Evolutionary conservation across 2,888 invertebrate genomes (phyloP).

Genomic region (Autographa gamma): DNA sequence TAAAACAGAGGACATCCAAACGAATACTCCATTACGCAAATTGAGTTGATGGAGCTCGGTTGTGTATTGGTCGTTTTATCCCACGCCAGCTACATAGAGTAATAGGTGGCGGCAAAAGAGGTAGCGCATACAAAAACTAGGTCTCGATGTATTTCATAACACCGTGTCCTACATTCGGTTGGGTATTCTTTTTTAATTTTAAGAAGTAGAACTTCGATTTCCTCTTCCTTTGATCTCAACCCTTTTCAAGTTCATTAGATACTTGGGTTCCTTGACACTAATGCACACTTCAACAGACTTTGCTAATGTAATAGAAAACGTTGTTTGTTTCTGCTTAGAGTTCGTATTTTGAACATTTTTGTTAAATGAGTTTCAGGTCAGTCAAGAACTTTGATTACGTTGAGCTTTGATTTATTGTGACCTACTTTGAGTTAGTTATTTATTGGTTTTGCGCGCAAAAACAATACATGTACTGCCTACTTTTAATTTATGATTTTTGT

Average conservation of each 20-base stretch:
- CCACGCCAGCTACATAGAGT: conserved; percentile 20
- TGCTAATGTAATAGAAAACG: not conserved
- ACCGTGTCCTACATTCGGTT: conserved; percentile 33
- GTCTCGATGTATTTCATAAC: conserved; percentile 33
- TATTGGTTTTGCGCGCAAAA: not conserved
- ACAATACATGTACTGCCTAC: not conserved
- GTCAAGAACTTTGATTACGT: not conserved
- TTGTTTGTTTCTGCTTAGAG: not conserved
- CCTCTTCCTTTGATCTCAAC: conserved; percentile 12
- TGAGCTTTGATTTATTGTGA: not conserved
- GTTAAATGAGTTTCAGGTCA: not conserved
- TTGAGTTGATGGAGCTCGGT: conserved; percentile 41
- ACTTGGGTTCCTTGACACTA: conserved; percentile 3
- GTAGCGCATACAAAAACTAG: conserved; percentile 36
- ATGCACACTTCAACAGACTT: conserved; percentile 6
- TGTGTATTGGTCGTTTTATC: conserved; percentile 33
- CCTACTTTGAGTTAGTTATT: not conserved
- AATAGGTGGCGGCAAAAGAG: conserved; percentile 33
- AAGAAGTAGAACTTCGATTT: conserved; percentile 14
- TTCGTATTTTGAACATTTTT: not conserved
- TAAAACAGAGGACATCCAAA: conserved; percentile 41
- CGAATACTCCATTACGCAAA: conserved; percentile 52
- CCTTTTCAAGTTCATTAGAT: conserved; percentile 14
- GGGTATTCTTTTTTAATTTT: conserved; percentile 15
- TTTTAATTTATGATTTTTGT: no score